Evolutionary conservation across 2,113 vertebrate species (phyloP).

Genomic region (Pagrus major): DNA sequence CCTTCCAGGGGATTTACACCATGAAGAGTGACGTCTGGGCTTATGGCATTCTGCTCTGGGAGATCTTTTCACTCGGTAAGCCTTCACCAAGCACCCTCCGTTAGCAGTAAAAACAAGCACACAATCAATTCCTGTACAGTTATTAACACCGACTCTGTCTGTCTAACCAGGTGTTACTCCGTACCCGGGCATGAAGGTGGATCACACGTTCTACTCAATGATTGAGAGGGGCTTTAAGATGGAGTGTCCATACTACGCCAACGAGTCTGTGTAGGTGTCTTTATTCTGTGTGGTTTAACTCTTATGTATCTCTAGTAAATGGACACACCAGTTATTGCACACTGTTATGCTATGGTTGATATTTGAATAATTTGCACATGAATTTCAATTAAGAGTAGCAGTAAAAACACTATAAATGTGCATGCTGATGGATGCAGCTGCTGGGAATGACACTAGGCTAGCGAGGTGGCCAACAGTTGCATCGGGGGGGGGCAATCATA

Average conservation of each 20-base stretch:
- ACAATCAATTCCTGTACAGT: background rate
- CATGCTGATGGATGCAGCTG: background rate
- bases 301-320: background rate
- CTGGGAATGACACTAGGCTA: too few relatives aligned
- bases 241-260: conserved; percentile 94
- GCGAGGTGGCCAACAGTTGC: too few relatives aligned
- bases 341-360: background rate
- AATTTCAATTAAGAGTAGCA: background rate
- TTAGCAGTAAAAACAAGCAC: background rate
- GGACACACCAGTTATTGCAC: background rate
- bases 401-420: background rate
- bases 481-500: too few relatives aligned
- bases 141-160: background rate
- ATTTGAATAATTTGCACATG: background rate
- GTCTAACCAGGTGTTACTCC: conserved; percentile 90
- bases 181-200: conserved; percentile 95
- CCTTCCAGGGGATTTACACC: conserved; percentile 94
- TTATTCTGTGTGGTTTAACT: background rate
- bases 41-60: conserved; percentile 96
- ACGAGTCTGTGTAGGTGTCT: conserved; percentile 88
- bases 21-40: conserved; percentile 98
- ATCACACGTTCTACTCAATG: conserved; percentile 91
- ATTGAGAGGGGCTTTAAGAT: conserved; percentile 95
- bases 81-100: background rate
- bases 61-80: conserved; percentile 97